Percentiles rank a stretch among this genome's conserved stretches.
phyloP scores from a whole-genome alignment of 2,113 vertebrate species.

The Pelmatolapia mariae region DNA sequence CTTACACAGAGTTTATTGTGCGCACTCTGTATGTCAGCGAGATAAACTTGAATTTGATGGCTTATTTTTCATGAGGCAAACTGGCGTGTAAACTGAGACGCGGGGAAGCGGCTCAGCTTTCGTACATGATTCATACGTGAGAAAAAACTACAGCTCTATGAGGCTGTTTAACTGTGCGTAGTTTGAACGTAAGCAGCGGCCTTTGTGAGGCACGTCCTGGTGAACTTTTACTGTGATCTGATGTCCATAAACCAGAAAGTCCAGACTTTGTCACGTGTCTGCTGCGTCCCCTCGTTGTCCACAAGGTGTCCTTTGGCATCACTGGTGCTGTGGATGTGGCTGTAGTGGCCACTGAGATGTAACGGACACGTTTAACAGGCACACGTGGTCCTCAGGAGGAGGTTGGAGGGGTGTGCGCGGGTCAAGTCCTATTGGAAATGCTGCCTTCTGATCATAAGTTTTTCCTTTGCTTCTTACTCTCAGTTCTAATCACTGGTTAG shows the following conservation, averaged over 20 bases:
- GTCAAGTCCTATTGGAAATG: neutral
- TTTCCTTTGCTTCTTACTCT: neutral
- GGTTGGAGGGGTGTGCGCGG: neutral
- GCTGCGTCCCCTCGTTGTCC: neutral
- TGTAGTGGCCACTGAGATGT: neutral
- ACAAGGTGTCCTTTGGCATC: accelerated
- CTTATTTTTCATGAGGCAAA: neutral
- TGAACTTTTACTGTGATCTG: neutral
- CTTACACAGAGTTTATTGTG: neutral
- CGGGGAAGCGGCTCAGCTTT: neutral
- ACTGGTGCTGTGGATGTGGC: neutral
- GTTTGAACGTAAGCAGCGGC: accelerated
- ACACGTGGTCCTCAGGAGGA: neutral
- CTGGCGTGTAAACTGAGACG: neutral
- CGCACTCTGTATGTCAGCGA: neutral
- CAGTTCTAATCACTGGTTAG: neutral
- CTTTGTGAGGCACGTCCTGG: neutral
- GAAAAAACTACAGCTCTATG: accelerated
- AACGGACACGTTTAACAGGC: neutral
- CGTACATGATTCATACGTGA: neutral
- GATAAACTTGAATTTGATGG: neutral
- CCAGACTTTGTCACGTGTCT: accelerated
- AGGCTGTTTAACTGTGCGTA: neutral
- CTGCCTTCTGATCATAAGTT: neutral
- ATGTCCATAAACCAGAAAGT: neutral